Base-by-base conservation (phyloP, 2,113 vertebrate genomes). In the Mus spicilegus region DNA sequence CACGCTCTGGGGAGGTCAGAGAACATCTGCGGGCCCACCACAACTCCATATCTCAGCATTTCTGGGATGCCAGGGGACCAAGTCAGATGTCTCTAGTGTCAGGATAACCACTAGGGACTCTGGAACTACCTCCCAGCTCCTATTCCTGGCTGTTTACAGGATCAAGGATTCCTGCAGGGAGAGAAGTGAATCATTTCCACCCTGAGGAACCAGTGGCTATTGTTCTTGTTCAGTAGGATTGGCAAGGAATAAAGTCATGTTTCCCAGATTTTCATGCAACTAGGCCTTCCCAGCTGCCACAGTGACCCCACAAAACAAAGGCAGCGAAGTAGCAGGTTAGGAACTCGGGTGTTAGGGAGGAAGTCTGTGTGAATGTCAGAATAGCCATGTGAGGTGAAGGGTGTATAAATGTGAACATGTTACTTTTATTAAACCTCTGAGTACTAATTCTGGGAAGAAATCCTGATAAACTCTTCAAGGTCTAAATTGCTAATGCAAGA, bases 101-200 rank as follows among this genome's bases (percentile, higher is more conserved):
- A 30, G 6, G 42, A 58, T 30, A 49, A 51, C 39, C 5, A 1
- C 4, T 19, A 14, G n/a, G 72, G 22, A 70, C 33, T 92, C 42
- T n/a, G 7, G 69, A 26, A 49, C 0, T 82, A 84, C 36, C 67
- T 28, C 13, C 63, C 42, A 88, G 85, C 42, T 65, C 4, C 0
- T 30, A 30, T 65, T 49, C 56, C 90, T 58, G 82, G 70, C 65
- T 96, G 82, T 96, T 96, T 95, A 95, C 87, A 76, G 20, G 56
- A 73, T 91, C 90, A 69, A 95, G n/a, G 77, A 90, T 94, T 96
- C 97, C 89, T 49, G 36, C 78, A 63, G 87, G 95, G 89, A 92
- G 39, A 96, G 7, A 17, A 92, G 80, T 96, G 97, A 97, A 95
- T 97, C 94, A 97, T 93, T 96, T 97, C 95, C 97, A 97, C 87